Percentiles rank a stretch among this genome's conserved stretches.
phyloP scores from a whole-genome alignment of 2,888 invertebrate genomes.

The Cenopis cana region DNA sequence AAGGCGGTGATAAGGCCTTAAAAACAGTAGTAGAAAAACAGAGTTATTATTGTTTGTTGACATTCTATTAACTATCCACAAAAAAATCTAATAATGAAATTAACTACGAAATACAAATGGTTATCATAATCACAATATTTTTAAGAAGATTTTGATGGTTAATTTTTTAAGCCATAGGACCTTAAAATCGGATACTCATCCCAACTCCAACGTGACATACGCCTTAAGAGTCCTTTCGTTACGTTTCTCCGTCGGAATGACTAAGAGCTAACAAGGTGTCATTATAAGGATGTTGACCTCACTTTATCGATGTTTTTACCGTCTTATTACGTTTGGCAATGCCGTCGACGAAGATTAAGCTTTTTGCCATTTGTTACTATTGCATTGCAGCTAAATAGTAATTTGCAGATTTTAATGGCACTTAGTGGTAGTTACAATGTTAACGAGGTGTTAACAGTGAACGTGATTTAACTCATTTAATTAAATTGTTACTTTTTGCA shows the following conservation, averaged over 20 bases:
- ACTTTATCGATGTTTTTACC: conserved; percentile 70
- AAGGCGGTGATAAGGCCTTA: no score
- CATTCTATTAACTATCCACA: no score
- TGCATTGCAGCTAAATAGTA: conserved; percentile 28
- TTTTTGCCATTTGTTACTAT: conserved; percentile 32
- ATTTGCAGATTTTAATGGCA: conserved; percentile 6
- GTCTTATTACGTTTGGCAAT: conserved; percentile 54
- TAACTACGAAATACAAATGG: no score
- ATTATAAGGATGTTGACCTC: conserved; percentile 78
- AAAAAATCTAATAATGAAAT: no score
- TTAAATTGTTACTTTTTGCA: no score
- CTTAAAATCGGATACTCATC: no score
- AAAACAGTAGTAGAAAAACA: no score
- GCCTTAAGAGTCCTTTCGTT: conserved; percentile 63
- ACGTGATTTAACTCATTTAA: background rate
- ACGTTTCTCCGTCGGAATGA: conserved; percentile 66
- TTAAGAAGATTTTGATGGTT: no score
- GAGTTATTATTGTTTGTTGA: no score
- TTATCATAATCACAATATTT: no score
- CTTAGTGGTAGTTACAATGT: background rate
- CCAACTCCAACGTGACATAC: no score
- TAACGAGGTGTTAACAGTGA: background rate
- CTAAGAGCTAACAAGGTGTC: conserved; percentile 81
- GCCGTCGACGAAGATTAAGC: conserved; percentile 34
- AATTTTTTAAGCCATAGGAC: no score